Evolutionary conservation across 2,797 vertebrate species (phyloP).

Genomic region (Malurus leucopterus): DNA sequence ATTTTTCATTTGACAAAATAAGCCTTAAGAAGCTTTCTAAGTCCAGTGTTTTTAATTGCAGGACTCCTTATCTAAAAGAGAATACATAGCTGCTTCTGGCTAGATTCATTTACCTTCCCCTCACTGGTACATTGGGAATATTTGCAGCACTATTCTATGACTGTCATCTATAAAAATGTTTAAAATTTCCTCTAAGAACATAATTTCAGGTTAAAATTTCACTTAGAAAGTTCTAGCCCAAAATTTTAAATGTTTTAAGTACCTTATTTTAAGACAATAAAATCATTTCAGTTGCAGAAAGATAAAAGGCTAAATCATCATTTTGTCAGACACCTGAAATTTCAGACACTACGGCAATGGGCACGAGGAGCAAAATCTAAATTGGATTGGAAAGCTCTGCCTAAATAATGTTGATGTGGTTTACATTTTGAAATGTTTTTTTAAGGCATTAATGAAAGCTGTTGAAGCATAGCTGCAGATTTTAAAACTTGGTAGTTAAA

Average conservation of each 20-base stretch:
- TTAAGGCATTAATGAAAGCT: not conserved
- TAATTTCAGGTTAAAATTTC: not conserved
- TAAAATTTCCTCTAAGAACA: not conserved
- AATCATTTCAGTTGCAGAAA: not conserved
- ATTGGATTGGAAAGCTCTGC: not conserved
- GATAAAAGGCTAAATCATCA: not conserved
- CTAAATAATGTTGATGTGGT: not conserved
- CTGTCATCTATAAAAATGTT: not conserved
- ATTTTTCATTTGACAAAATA: conserved; percentile 61
- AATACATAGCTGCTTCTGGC: not conserved
- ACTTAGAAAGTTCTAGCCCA: not conserved
- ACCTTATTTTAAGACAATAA: not conserved
- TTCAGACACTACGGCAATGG: not conserved
- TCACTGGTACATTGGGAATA: not conserved
- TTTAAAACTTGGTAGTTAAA: not conserved
- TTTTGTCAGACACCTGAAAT: not conserved
- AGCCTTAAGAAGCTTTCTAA: conserved; percentile 56
- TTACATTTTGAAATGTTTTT: not conserved
- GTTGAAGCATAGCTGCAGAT: not conserved
- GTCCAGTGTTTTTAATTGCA: conserved; percentile 48
- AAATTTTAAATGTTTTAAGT: not conserved
- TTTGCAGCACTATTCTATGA: not conserved
- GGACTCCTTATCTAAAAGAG: conserved; percentile 37
- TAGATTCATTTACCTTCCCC: not conserved
- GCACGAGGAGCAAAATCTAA: not conserved